These are phyloP conservation scores for Drosophila seguyi DNA, from an alignment of 1,140 invertebrate species.

Conservation along the genomic window DNA sequence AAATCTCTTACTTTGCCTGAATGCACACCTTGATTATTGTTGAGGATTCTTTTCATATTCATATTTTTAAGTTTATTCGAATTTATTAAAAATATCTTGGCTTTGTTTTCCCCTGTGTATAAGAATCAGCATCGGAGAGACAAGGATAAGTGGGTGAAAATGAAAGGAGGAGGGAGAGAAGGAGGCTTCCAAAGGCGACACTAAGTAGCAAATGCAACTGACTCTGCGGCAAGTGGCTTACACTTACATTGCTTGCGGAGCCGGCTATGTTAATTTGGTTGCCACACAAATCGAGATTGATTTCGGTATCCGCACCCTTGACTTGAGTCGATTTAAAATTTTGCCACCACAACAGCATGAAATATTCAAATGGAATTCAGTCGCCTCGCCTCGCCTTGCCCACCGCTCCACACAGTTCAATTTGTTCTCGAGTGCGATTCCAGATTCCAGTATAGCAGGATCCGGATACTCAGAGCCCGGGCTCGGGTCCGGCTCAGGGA, in stretches of 20 bases:
- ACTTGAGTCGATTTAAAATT: slow-evolving; percentile 83
- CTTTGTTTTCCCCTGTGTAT: neutral
- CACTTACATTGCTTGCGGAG: slow-evolving; percentile 50
- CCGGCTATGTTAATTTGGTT: slow-evolving; percentile 75
- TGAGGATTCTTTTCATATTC: no score
- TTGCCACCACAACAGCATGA: slow-evolving; percentile 82
- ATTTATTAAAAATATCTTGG: neutral
- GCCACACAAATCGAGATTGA: slow-evolving; percentile 80
- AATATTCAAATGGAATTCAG: slow-evolving; percentile 82
- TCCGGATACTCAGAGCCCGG: slow-evolving; percentile 15
- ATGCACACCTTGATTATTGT: no score
- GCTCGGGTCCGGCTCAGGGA: slow-evolving; percentile 17
- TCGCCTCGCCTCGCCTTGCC: slow-evolving; percentile 7
- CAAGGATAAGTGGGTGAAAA: slow-evolving; percentile 58
- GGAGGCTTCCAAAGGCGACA: slow-evolving; percentile 21
- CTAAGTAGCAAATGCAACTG: slow-evolving; percentile 81
- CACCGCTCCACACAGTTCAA: slow-evolving; percentile 53
- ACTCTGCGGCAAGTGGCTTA: slow-evolving; percentile 76
- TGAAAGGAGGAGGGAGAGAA: neutral
- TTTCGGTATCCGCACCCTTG: slow-evolving; percentile 81
- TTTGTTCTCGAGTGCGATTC: slow-evolving; percentile 74
- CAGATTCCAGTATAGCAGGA: slow-evolving; percentile 30
- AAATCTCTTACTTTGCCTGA: neutral
- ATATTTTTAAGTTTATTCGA: no score
- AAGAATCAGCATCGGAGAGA: slow-evolving; percentile 25